These are phyloP conservation scores for Pyrgilauda ruficollis DNA, from an alignment of 2,113 vertebrate genomes.

Conservation along the genomic window DNA sequence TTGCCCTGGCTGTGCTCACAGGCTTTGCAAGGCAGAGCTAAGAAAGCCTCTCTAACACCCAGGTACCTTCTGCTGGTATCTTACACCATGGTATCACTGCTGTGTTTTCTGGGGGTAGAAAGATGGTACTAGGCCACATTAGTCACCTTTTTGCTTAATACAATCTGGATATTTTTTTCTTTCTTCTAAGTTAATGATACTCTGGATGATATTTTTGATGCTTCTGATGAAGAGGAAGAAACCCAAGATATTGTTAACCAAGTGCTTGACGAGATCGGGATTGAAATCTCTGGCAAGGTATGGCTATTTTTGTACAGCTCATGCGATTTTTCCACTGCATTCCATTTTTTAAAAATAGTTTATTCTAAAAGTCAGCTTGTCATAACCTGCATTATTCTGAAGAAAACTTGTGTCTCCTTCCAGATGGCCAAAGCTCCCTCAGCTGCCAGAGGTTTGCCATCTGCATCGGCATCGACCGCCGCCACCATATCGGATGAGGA, in stretches of 20 bases:
- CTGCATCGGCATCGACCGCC: constrained; percentile 81
- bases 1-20: neutral
- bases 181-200: constrained; percentile 85
- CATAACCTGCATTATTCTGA: neutral
- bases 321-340: neutral
- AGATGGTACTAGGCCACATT: neutral
- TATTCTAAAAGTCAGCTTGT: neutral
- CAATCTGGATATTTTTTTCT: neutral
- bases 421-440: constrained; percentile 96
- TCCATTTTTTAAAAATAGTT: neutral
- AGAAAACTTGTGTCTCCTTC: constrained; percentile 1
- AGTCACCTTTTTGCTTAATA: neutral
- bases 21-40: neutral
- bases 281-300: constrained; percentile 97
- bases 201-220: constrained; percentile 94
- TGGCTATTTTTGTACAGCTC: neutral
- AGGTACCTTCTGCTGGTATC: neutral
- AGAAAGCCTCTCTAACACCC: neutral
- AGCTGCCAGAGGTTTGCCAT: constrained; percentile 83
- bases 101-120: neutral
- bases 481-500: constrained; percentile 92
- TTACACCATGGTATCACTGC: neutral
- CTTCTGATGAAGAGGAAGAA: constrained; percentile 96
- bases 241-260: constrained; percentile 97
- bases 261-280: constrained; percentile 97